Base-by-base conservation (phyloP, 2,113 vertebrate species). In the Theropithecus gelada region DNA sequence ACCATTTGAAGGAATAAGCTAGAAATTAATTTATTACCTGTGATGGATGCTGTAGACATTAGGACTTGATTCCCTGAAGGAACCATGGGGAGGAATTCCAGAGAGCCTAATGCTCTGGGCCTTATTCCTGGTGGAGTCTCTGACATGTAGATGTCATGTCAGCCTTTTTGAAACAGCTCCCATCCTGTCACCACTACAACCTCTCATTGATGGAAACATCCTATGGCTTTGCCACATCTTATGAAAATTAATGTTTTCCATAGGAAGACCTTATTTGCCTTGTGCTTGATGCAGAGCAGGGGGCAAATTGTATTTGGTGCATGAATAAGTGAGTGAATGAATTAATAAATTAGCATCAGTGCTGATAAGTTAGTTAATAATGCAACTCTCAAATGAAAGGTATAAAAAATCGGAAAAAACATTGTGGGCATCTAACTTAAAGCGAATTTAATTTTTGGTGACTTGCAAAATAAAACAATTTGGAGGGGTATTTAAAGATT, bases 131-230 rank as follows among this genome's bases (percentile, higher is more conserved):
- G 7, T 9, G 40, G 25, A 55, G 27, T 2, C 2, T 50, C 27
- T 32, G 3, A 22, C 4, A 3, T 1, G 0, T 22, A 32, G 12
- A 50, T 8, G 27, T 4, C 0, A 32, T 64, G 61, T 1, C 10
- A 32, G 61, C 17, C 7, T 61, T 84, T 76, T 72, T 55, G 17
- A 64, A 6, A 68, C 5, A 32, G 3, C 2, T 52, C 11, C 14
- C 17, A 0, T 18, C 76, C 68, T 12, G 0, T 52, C 25, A 64
- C 30, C 50, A 8, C 8, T 2, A 0, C 75, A 40, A 2, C 3
- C 43, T 35, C 22, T 92, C 50, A 30, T 10, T 14, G n/a, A 30
- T 45, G 17, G 35, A 64, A 55, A 55, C 7, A 35, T 0, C 2
- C 18, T 27, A 25, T 17, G 30, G 8, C 14, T 88, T 85, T 89